These are phyloP conservation scores for Lepilemur septentrionalis DNA, from an alignment of 2,797 vertebrate genomes.

Conservation along the genomic window DNA sequence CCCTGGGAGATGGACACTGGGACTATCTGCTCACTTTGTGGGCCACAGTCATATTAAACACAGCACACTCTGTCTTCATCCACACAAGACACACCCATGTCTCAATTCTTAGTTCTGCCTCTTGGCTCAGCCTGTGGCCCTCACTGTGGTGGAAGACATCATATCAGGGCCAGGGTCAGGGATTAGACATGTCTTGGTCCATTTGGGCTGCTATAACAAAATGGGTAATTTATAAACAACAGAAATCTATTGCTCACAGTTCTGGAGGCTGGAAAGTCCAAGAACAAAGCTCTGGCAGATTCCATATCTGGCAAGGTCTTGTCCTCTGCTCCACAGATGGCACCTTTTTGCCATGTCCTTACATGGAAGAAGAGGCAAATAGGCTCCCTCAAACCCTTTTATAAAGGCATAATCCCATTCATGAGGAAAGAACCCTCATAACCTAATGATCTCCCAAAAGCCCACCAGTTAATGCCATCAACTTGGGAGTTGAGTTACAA, in stretches of 20 bases:
- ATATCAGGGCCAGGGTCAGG: neutral
- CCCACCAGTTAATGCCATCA: neutral
- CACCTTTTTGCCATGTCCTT: neutral
- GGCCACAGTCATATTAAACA: neutral
- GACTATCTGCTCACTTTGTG: neutral
- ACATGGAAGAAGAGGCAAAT: neutral
- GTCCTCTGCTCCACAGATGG: neutral
- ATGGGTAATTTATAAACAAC: too few relatives aligned
- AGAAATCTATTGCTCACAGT: too few relatives aligned
- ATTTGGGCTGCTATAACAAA: too few relatives aligned
- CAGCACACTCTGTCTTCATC: neutral
- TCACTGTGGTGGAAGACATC: neutral
- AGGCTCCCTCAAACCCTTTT: neutral
- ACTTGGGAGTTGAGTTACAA: neutral
- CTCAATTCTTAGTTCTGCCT: neutral
- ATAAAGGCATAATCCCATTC: too few relatives aligned
- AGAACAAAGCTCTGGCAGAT: too few relatives aligned
- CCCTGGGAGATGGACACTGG: neutral
- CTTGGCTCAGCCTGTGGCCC: neutral
- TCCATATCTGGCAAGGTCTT: neutral
- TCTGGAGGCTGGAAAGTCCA: too few relatives aligned
- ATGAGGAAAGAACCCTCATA: neutral
- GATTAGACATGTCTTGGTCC: neutral
- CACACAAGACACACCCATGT: neutral
- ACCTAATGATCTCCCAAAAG: neutral